Conservation (phyloP, 2,113 vertebrate species). For the Colistium nudipinnis region DNA sequence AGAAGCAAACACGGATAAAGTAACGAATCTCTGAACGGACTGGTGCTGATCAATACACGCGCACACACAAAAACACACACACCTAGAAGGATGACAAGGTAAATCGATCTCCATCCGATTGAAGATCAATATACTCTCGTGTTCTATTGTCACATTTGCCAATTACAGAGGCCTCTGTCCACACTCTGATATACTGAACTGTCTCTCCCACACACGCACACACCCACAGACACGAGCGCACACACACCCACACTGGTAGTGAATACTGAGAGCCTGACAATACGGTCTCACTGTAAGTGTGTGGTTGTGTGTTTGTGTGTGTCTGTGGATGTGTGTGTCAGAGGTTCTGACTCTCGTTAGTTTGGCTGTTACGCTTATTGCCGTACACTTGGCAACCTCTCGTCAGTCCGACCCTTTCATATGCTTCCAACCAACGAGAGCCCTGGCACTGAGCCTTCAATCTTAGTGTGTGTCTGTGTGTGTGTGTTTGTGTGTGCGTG, state of each 20-base stretch:
- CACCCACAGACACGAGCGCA: constrained; percentile 17
- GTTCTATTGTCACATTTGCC: constrained; percentile 79
- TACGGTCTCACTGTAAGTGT: constrained; percentile 36
- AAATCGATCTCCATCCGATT: constrained; percentile 72
- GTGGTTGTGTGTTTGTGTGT: constrained; percentile 39
- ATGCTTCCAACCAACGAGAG: constrained; percentile 79
- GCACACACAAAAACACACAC: constrained; percentile 53
- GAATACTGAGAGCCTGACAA: constrained; percentile 29
- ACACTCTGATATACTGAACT: constrained; percentile 72
- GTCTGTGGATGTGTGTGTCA: constrained; percentile 60
- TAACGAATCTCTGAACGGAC: constrained; percentile 54
- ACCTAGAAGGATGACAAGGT: constrained; percentile 62
- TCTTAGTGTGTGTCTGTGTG: constrained; percentile 39
- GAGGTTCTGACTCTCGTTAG: constrained; percentile 78
- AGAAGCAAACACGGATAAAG: constrained; percentile 42
- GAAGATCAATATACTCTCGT: constrained; percentile 77
- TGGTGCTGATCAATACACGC: constrained; percentile 61
- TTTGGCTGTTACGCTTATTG: constrained; percentile 75
- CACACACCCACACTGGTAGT: constrained; percentile 9
- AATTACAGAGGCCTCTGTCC: constrained; percentile 77
- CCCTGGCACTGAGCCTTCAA: constrained; percentile 76
- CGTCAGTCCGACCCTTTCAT: constrained; percentile 79
- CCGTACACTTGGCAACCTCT: constrained; percentile 80
- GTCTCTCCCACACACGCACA: constrained; percentile 9
- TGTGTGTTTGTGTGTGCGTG: constrained; percentile 28